Conservation (phyloP, 2,888 invertebrate genomes). For the Heliconius sara region DNA sequence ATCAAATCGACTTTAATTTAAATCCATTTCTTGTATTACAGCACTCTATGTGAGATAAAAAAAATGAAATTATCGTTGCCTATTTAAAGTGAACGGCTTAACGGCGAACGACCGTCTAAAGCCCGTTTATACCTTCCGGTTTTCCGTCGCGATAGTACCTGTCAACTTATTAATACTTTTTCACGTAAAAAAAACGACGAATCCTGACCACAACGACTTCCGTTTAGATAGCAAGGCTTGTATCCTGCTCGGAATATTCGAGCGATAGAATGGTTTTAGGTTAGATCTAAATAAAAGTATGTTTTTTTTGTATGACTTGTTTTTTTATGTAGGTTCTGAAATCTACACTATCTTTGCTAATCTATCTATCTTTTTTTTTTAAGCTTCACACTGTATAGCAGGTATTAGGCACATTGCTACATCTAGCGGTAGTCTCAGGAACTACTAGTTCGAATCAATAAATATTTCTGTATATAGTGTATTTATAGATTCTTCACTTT, state of each 20-base stretch:
- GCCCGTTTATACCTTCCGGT: slow-evolving; percentile 43
- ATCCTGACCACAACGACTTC: slow-evolving; percentile 42
- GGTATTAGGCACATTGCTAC: no score
- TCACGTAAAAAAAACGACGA: slow-evolving; percentile 36
- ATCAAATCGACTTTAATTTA: background rate
- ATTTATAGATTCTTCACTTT: no score
- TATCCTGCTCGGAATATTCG: slow-evolving; percentile 28
- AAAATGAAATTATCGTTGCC: slow-evolving; percentile 25
- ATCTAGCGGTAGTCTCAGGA: no score
- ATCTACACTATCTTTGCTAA: no score
- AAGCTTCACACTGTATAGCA: no score
- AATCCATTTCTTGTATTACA: background rate
- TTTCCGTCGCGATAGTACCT: slow-evolving; percentile 44
- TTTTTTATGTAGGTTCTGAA: background rate
- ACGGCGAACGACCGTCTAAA: slow-evolving; percentile 28
- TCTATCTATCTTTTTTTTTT: no score
- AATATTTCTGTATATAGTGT: no score
- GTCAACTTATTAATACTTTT: slow-evolving; percentile 44
- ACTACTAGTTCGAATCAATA: no score
- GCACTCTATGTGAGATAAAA: slow-evolving; percentile 12
- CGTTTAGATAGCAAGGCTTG: slow-evolving; percentile 42
- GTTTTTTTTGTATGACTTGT: background rate
- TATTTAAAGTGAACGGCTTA: slow-evolving; percentile 35
- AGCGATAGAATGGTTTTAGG: background rate
- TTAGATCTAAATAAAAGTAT: background rate